A percentile compares a stretch with the other conserved stretches of the same genome.
phyloP scores from a whole-genome alignment of 2,797 vertebrate species.

The Siniperca undulata region DNA sequence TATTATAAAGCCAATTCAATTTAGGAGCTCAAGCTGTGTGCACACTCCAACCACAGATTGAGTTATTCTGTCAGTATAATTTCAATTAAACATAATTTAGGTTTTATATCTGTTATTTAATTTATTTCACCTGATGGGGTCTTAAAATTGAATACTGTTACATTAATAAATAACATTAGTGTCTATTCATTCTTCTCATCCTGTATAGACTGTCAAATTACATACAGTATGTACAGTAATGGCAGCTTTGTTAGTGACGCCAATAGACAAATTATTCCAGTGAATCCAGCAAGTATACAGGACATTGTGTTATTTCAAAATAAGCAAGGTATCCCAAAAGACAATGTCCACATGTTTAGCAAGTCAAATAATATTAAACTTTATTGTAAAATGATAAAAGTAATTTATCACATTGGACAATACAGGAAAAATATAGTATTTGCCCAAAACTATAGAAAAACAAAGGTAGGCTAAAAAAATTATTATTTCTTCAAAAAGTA shows the following conservation, averaged over 20 bases:
- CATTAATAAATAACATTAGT: slow-evolving; percentile 53
- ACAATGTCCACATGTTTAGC: not conserved
- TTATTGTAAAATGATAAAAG: not conserved
- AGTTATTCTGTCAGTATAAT: slow-evolving; percentile 30
- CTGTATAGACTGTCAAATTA: slow-evolving; percentile 46
- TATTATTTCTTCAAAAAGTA: not conserved
- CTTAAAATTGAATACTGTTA: slow-evolving; percentile 52
- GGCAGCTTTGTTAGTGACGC: slow-evolving; percentile 39
- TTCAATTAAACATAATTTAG: slow-evolving; percentile 54
- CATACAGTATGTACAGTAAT: slow-evolving; percentile 37
- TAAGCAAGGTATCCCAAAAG: not conserved
- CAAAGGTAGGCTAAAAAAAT: not conserved
- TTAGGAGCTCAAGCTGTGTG: slow-evolving; percentile 41
- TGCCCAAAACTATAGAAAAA: not conserved
- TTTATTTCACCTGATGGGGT: slow-evolving; percentile 54
- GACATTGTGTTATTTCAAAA: slow-evolving; percentile 15
- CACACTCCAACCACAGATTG: slow-evolving; percentile 40
- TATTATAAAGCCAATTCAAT: slow-evolving; percentile 38
- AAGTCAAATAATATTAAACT: slow-evolving; percentile 2
- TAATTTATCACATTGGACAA: not conserved
- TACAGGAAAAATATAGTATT: not conserved
- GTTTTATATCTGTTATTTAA: slow-evolving; percentile 39
- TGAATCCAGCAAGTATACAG: slow-evolving; percentile 4
- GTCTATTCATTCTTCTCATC: slow-evolving; percentile 36
- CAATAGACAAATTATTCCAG: slow-evolving; percentile 17